Evolutionary conservation across 2,113 vertebrate genomes (phyloP).

Genomic region (Onychostruthus taczanowskii): DNA sequence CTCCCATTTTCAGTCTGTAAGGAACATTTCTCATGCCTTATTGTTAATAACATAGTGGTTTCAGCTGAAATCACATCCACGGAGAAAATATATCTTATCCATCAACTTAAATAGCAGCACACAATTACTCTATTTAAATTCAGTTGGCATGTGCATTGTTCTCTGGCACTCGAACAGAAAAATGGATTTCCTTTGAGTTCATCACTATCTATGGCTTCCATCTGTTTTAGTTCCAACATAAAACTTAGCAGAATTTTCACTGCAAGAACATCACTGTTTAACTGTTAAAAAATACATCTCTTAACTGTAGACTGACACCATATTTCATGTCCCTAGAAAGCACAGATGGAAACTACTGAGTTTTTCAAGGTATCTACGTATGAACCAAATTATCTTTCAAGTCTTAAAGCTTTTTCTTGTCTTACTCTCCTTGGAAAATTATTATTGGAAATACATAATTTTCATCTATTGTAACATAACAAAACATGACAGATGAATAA

Average conservation of each 20-base stretch:
- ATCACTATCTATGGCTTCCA: slow-evolving; percentile 43
- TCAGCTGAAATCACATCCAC: slow-evolving; percentile 17
- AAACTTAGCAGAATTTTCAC: slow-evolving; percentile 20
- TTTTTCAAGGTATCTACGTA: neutral
- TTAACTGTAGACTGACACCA: neutral
- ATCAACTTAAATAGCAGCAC: slow-evolving; percentile 9
- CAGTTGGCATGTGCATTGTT: neutral
- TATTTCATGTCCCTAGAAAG: neutral
- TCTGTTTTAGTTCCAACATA: slow-evolving; percentile 39
- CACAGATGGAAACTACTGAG: neutral
- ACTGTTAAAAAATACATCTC: neutral
- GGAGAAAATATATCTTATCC: neutral
- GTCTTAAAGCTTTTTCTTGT: neutral
- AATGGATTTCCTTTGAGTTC: slow-evolving; percentile 30
- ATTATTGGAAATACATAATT: neutral
- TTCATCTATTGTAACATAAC: neutral
- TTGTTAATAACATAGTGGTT: neutral
- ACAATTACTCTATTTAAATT: slow-evolving; percentile 39
- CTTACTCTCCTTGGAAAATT: neutral
- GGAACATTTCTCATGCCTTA: neutral
- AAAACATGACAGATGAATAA: neutral
- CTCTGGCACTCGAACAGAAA: neutral
- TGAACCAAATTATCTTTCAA: neutral
- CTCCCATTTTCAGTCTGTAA: neutral
- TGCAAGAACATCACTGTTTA: neutral